phyloP scores from a whole-genome alignment of 2,888 invertebrate species.

The Patella caerulea region DNA sequence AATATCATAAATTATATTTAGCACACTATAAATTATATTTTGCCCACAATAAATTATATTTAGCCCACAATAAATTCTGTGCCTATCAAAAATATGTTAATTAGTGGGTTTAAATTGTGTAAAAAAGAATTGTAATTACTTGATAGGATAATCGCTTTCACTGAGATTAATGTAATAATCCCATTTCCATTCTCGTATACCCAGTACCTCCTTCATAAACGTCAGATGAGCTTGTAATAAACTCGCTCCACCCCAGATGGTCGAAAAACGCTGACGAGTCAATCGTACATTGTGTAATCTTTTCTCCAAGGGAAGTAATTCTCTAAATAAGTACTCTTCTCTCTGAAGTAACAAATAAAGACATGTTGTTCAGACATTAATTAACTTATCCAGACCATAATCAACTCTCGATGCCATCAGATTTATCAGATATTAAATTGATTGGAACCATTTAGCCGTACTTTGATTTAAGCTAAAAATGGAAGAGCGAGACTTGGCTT shows the following conservation, averaged over 20 bases:
- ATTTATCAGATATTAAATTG: too few relatives aligned
- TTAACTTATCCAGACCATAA: too few relatives aligned
- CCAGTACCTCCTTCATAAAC: conserved; percentile 81
- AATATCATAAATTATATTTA: too few relatives aligned
- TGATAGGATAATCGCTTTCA: conserved; percentile 97
- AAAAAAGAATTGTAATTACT: conserved; percentile 72
- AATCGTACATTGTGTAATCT: conserved; percentile 84
- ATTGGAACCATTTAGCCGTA: too few relatives aligned
- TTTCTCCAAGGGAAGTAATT: conserved; percentile 79
- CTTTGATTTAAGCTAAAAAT: too few relatives aligned
- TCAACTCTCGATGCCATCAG: too few relatives aligned
- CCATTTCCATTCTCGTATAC: conserved; percentile 84
- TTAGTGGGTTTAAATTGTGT: too few relatives aligned
- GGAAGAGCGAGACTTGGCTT: too few relatives aligned
- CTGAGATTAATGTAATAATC: conserved; percentile 96
- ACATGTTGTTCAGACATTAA: neutral
- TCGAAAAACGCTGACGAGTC: conserved; percentile 84
- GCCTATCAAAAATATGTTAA: too few relatives aligned
- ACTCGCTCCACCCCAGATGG: conserved; percentile 99
- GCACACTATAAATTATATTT: too few relatives aligned
- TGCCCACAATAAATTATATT: too few relatives aligned
- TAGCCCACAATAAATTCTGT: too few relatives aligned
- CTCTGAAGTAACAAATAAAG: conserved; percentile 77
- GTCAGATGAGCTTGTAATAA: conserved; percentile 89
- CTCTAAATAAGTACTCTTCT: conserved; percentile 91